Evolutionary conservation across 2,113 vertebrate genomes (phyloP).

Genomic region (Setophaga kirtlandii): DNA sequence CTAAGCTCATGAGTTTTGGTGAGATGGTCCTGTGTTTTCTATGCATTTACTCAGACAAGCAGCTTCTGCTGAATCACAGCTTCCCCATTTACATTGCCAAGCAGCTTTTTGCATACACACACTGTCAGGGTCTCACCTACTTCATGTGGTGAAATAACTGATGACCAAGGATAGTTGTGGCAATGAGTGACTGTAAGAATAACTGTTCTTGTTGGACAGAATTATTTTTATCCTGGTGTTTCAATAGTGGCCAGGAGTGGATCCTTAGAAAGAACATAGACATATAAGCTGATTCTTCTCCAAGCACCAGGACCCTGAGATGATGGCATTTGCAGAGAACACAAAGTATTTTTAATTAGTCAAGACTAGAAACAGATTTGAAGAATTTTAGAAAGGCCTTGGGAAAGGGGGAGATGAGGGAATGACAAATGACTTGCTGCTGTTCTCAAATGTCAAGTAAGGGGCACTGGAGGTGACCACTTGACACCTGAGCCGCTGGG

Average conservation of each 20-base stretch:
- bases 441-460: neutral
- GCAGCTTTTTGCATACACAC: accelerated
- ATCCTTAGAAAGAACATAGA: neutral
- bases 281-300: neutral
- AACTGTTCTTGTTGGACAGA: neutral
- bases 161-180: neutral
- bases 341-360: neutral
- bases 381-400: neutral
- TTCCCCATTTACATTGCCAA: neutral
- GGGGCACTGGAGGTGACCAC: neutral
- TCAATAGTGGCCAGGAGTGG: neutral
- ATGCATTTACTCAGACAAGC: accelerated
- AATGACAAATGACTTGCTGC: neutral
- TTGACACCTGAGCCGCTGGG: neutral
- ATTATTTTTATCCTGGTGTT: neutral
- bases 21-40: neutral
- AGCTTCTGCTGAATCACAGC: neutral
- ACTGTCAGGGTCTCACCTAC: neutral
- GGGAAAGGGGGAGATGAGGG: neutral
- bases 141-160: neutral
- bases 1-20: neutral
- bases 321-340: neutral
- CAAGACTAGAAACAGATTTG: neutral
- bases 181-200: neutral
- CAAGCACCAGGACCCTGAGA: neutral